These are phyloP conservation scores for Amblyjoppa proteus DNA, from an alignment of 2,888 invertebrate genomes.

Conservation along the genomic window DNA sequence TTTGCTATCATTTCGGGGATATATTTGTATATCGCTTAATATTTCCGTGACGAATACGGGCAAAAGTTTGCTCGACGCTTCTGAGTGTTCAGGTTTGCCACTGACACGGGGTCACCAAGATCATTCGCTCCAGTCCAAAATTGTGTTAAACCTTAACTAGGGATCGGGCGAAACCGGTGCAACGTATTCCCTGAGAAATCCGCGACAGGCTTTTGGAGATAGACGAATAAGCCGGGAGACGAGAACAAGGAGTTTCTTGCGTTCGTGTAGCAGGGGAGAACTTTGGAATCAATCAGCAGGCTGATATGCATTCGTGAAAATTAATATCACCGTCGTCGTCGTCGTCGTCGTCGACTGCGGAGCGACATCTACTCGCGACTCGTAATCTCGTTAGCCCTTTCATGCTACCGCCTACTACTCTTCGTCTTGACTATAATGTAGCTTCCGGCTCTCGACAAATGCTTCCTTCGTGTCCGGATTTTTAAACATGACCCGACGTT, in stretches of 20 bases:
- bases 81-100: slow-evolving; percentile 1
- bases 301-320: slow-evolving; percentile 82
- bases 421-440: slow-evolving; percentile 25
- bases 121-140: slow-evolving; percentile 25
- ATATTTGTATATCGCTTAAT: slow-evolving; percentile 26
- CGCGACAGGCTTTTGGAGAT: slow-evolving; percentile 41
- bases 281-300: slow-evolving; percentile 83
- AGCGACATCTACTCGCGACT: slow-evolving; percentile 78
- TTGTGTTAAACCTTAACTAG: slow-evolving; percentile 57
- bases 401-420: slow-evolving; percentile 53
- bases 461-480: neutral
- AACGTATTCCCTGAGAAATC: slow-evolving; percentile 36
- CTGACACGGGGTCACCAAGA: slow-evolving; percentile 24
- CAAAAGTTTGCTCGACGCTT: neutral
- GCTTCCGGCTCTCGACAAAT: neutral
- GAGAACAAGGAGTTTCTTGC: slow-evolving; percentile 77
- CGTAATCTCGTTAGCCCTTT: slow-evolving; percentile 79
- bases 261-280: slow-evolving; percentile 73
- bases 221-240: slow-evolving; percentile 51
- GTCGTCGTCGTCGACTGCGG: slow-evolving; percentile 57
- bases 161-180: slow-evolving; percentile 3
- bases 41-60: neutral
- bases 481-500: neutral
- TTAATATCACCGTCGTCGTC: slow-evolving; percentile 81
- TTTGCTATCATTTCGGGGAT: neutral